Base-by-base conservation (phyloP, 2,113 vertebrate species). In the Sapayoa aenigma region DNA sequence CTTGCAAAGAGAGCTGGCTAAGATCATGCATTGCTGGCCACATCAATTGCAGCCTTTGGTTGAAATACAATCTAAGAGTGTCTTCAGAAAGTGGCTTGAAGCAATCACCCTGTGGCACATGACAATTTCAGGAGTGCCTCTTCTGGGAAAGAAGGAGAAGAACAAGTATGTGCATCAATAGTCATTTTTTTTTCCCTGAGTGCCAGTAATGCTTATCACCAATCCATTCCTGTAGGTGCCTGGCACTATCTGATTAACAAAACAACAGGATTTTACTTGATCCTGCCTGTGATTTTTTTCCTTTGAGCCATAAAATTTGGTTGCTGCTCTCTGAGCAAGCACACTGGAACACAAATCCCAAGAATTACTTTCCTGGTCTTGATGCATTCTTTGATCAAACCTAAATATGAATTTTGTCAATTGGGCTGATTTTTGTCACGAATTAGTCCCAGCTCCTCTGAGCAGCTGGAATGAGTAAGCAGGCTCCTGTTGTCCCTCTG, bases 61-160 rank as follows among this genome's bases (percentile, higher is more conserved):
- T 77, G 59, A 56, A 87, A 67, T 67, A 35, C 14, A 42, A 4
- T 49, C 30, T 87, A 56, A 78, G 37, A 85, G 23, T 24, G 41
- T 81, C 22, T 84, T 47, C 50, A 84, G 52, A 11, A 72, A 75
- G 53, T 24, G 22, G 6, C 18, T 87, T 60, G 76, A 78, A 90
- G 44, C 3, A 3, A 73, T 73, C 1, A 1, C 16, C 25, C 47
- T 0, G 5, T 35, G 22, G 56, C 6, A 1, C 11, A 20, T 1
- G 68, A 22, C 24, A 19, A 24, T 59, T 90, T 87, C 60, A 71
- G 20, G 49, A 81, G 76, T 56, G 17, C 19, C 59, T 11, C 55
- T 77, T 91, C 39, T 68, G 66, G 47, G 68, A 46, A 89, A 41
- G 59, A 89, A 79, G 25, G 16, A 2, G 1, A 84, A 93, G 76